Evolutionary conservation across 1,140 invertebrate species (phyloP).

Genomic region (Papilio polytes): DNA sequence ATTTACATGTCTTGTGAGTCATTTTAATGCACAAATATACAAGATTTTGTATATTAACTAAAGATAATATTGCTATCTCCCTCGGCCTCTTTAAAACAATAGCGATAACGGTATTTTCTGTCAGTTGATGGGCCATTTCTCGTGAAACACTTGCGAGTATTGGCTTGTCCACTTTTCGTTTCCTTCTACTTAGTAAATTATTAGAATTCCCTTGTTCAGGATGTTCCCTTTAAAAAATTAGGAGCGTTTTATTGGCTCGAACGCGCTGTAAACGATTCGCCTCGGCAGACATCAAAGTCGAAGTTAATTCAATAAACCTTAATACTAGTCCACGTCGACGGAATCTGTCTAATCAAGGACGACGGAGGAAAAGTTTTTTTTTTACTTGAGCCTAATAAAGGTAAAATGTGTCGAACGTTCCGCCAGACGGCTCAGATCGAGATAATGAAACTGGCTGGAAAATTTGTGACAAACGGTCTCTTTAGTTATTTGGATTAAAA

Average conservation of each 20-base stretch:
- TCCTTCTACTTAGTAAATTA: slow-evolving; percentile 22
- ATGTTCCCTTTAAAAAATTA: slow-evolving; percentile 24
- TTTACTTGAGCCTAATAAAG: slow-evolving; percentile 15
- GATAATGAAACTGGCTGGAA: slow-evolving; percentile 29
- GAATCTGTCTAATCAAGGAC: slow-evolving; percentile 35
- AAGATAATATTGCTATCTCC: background rate
- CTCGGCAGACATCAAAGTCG: slow-evolving; percentile 25
- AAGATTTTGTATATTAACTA: background rate
- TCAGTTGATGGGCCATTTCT: background rate
- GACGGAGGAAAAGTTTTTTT: slow-evolving; percentile 23
- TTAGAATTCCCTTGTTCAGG: slow-evolving; percentile 15
- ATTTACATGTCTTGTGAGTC: background rate
- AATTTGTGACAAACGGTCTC: slow-evolving; percentile 12
- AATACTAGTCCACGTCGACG: slow-evolving; percentile 25
- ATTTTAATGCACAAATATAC: background rate
- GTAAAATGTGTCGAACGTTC: slow-evolving; percentile 25
- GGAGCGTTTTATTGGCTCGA: slow-evolving; percentile 22
- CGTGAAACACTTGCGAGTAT: background rate
- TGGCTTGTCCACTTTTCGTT: slow-evolving; percentile 2
- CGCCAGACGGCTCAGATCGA: slow-evolving; percentile 18
- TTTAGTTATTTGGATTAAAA: background rate
- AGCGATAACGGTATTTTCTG: background rate
- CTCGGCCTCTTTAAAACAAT: background rate
- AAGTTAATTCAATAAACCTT: slow-evolving; percentile 28
- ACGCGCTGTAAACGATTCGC: slow-evolving; percentile 25